phyloP scores from a whole-genome alignment of 2,888 invertebrate genomes.

The Gibbula magus region DNA sequence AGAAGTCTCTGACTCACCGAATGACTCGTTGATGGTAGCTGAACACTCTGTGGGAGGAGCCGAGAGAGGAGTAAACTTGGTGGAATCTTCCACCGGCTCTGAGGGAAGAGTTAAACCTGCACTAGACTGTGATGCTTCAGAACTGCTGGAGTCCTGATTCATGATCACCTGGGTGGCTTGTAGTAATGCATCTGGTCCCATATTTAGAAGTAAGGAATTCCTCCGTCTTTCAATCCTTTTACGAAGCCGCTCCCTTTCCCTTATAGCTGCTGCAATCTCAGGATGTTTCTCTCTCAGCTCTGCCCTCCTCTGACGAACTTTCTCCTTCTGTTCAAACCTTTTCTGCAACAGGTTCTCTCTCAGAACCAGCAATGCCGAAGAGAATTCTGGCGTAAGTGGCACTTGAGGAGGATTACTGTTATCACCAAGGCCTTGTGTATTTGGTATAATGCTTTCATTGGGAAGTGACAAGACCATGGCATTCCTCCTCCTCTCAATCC shows the following conservation, averaged over 20 bases:
- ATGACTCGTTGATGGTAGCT: not conserved
- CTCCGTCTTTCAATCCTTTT: slow-evolving; percentile 19
- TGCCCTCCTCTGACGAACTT: slow-evolving; percentile 3
- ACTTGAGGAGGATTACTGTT: not conserved
- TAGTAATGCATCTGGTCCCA: not conserved
- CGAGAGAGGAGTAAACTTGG: not conserved
- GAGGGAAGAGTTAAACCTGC: too few species aligned
- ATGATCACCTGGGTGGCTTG: not conserved
- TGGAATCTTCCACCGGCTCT: not conserved
- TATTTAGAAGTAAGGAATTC: not conserved
- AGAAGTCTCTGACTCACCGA: not conserved
- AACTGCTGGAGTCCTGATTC: not conserved
- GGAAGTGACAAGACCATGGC: slow-evolving; percentile 20
- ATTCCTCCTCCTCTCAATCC: slow-evolving; percentile 1
- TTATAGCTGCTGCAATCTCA: not conserved
- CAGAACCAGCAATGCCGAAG: not conserved
- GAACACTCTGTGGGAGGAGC: not conserved
- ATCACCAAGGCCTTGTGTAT: not conserved
- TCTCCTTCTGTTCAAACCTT: not conserved
- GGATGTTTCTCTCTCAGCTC: slow-evolving; percentile 11
- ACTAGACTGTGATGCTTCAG: not conserved
- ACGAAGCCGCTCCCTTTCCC: not conserved
- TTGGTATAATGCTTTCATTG: not conserved
- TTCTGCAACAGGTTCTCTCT: not conserved
- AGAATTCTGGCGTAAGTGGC: not conserved